phyloP scores from a whole-genome alignment of 2,797 vertebrate species.

The Novumbra hubbsi region DNA sequence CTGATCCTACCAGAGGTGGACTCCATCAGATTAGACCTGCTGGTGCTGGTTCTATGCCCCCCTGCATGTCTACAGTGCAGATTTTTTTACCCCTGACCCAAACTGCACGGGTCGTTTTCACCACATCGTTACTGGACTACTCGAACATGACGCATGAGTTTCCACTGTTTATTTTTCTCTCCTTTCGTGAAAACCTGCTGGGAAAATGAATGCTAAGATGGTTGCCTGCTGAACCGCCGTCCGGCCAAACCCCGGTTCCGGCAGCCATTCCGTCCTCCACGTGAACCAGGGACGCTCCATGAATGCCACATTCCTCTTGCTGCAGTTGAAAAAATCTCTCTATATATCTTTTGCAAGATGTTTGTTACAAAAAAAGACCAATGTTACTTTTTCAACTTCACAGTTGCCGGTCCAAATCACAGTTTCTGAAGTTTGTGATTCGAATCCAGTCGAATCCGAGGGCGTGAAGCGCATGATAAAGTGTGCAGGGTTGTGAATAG shows the following conservation, averaged over 20 bases:
- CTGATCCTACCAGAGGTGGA: slow-evolving; percentile 14
- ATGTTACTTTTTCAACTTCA: neutral
- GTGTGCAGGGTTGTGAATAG: slow-evolving; percentile 10
- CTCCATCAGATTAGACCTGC: slow-evolving; percentile 33
- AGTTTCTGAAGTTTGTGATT: slow-evolving; percentile 10
- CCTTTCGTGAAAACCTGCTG: slow-evolving; percentile 36
- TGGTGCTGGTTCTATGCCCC: slow-evolving; percentile 15
- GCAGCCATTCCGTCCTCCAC: slow-evolving; percentile 57
- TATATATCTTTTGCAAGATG: slow-evolving; percentile 25
- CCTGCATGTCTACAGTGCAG: slow-evolving; percentile 60
- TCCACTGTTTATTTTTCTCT: slow-evolving; percentile 36
- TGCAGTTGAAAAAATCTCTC: slow-evolving; percentile 19
- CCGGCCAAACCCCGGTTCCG: slow-evolving; percentile 58
- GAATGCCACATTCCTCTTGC: slow-evolving; percentile 46
- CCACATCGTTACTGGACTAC: slow-evolving; percentile 14
- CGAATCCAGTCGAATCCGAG: neutral
- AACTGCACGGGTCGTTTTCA: slow-evolving; percentile 16
- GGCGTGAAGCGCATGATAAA: neutral
- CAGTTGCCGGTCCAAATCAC: slow-evolving; percentile 17
- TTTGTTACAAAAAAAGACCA: neutral
- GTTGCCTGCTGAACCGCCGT: slow-evolving; percentile 60
- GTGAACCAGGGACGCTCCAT: slow-evolving; percentile 52
- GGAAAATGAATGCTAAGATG: slow-evolving; percentile 53
- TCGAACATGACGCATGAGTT: slow-evolving; percentile 53
- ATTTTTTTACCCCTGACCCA: slow-evolving; percentile 44